Percentiles rank a stretch among this genome's conserved stretches.
phyloP scores from a whole-genome alignment of 2,888 invertebrate species.

The Neoascia interrupta region DNA sequence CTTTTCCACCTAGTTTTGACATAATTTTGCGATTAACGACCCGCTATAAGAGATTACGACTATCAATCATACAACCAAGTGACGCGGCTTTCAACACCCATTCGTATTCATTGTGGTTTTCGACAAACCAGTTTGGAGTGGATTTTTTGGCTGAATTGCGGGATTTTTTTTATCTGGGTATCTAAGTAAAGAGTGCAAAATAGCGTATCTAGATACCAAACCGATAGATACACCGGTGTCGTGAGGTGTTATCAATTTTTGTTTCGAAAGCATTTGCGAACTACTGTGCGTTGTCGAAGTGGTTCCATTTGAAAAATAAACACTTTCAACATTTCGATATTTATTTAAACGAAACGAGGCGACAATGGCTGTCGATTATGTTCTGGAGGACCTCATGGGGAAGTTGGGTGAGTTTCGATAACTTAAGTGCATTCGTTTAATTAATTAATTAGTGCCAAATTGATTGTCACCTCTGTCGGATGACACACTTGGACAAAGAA shows the following conservation, averaged over 20 bases:
- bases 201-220: slow-evolving; percentile 4
- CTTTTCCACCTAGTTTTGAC: neutral
- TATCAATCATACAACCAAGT: slow-evolving; percentile 33
- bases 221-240: slow-evolving; percentile 12
- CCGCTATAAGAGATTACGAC: slow-evolving; percentile 30
- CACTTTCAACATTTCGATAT: too few relatives aligned
- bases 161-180: slow-evolving; percentile 19
- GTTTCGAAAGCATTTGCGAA: neutral
- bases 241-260: slow-evolving; percentile 3
- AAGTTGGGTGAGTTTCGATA: slow-evolving; percentile 83
- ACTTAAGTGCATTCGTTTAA: slow-evolving; percentile 17
- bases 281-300: neutral
- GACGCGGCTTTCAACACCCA: too few relatives aligned
- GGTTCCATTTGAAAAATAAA: slow-evolving; percentile 7
- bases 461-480: neutral
- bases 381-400: slow-evolving; percentile 85
- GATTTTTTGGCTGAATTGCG: slow-evolving; percentile 21
- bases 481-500: too few relatives aligned
- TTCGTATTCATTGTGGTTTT: slow-evolving; percentile 15
- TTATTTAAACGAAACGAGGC: slow-evolving; percentile 1
- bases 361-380: slow-evolving; percentile 83
- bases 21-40: slow-evolving; percentile 7
- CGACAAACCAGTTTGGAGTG: slow-evolving; percentile 23
- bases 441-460: too few relatives aligned
- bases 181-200: slow-evolving; percentile 19